Percentiles rank a stretch among this genome's conserved stretches.
phyloP scores from a whole-genome alignment of 1,140 invertebrate genomes.

The Ectropis grisescens region DNA sequence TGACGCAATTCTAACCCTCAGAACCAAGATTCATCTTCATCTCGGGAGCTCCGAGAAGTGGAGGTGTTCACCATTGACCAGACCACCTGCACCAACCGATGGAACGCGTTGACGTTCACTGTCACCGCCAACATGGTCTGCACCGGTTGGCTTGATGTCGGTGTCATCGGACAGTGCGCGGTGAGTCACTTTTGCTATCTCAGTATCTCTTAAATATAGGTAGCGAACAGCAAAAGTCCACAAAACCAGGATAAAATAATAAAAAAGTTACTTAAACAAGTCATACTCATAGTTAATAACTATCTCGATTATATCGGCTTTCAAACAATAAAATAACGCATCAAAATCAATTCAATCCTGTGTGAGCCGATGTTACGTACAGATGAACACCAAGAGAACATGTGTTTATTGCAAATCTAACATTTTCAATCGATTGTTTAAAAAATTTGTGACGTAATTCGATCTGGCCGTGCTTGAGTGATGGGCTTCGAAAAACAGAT shows the following conservation, averaged over 20 bases:
- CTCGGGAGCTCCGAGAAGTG: conserved; percentile 21
- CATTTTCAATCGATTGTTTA: too few relatives aligned
- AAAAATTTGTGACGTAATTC: too few relatives aligned
- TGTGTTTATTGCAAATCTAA: too few relatives aligned
- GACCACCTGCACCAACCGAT: conserved; percentile 24
- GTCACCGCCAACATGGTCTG: conserved; percentile 34
- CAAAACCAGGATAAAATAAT: neutral
- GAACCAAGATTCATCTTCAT: conserved; percentile 8
- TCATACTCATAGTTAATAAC: neutral
- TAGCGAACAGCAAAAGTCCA: neutral
- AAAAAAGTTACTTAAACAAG: neutral
- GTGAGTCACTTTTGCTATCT: too few relatives aligned
- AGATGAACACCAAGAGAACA: too few relatives aligned
- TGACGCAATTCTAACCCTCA: conserved; percentile 13
- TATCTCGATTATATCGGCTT: neutral
- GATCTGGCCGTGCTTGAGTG: too few relatives aligned
- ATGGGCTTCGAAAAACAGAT: too few relatives aligned
- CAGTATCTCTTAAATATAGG: neutral
- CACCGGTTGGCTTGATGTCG: conserved; percentile 39
- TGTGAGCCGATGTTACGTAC: neutral
- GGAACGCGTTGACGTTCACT: conserved; percentile 14
- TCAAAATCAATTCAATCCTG: neutral
- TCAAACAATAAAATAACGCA: neutral
- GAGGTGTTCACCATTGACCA: conserved; percentile 33
- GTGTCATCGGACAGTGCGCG: conserved; percentile 35